A percentile compares a stretch with the other conserved stretches of the same genome.
These are phyloP conservation scores for Rana temporaria DNA, from an alignment of 2,113 vertebrate species.

Conservation along the genomic window DNA sequence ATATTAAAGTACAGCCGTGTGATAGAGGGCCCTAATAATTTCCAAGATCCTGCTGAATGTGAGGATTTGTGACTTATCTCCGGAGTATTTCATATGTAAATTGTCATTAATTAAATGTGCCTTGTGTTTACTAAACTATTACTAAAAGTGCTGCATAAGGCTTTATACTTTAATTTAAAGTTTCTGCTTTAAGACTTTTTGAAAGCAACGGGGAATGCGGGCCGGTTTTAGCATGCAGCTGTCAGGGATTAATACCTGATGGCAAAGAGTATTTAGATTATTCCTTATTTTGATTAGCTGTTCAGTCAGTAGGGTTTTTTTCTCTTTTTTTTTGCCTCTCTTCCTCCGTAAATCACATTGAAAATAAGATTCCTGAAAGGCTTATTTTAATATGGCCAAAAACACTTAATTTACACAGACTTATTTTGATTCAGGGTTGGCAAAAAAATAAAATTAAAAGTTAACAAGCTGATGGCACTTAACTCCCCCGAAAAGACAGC, in stretches of 20 bases:
- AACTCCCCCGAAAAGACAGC: not conserved
- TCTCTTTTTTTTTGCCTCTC: not conserved
- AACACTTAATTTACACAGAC: constrained; percentile 6
- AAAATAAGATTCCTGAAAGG: constrained; percentile 13
- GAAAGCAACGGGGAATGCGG: constrained; percentile 17
- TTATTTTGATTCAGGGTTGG: not conserved
- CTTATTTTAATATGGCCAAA: constrained; percentile 18
- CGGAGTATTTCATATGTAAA: constrained; percentile 56
- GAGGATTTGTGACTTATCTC: constrained; percentile 54
- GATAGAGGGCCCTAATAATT: constrained; percentile 48
- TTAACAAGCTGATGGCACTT: not conserved
- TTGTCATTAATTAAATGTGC: constrained; percentile 55
- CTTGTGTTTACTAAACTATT: constrained; percentile 57
- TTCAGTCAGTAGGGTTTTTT: constrained; percentile 21
- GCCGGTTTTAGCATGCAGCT: constrained; percentile 34
- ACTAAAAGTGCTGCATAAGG: constrained; percentile 55
- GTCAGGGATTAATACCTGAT: constrained; percentile 56
- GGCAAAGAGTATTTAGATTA: constrained; percentile 35
- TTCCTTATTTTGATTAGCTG: constrained; percentile 48
- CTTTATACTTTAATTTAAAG: constrained; percentile 55
- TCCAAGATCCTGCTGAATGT: constrained; percentile 48
- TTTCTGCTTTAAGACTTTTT: constrained; percentile 52
- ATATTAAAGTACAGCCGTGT: constrained; percentile 43
- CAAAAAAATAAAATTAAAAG: not conserved
- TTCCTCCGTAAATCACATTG: constrained; percentile 37